Evolutionary conservation across 2,113 vertebrate genomes (phyloP), one percentile per base, ranked within the genome.

Genomic region (Prietella phreatophila): DNA sequence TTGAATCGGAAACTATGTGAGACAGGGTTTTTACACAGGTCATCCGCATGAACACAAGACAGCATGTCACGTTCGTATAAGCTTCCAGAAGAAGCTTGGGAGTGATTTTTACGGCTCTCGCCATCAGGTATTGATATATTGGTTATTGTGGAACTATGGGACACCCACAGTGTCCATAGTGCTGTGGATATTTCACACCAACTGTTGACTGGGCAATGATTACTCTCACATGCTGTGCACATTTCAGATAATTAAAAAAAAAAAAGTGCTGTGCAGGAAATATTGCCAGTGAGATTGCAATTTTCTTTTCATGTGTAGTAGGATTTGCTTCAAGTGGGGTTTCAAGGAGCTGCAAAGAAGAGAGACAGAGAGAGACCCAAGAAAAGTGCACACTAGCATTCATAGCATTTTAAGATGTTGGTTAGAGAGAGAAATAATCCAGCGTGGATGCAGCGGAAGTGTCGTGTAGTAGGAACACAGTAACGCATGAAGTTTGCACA

Each of bases 401-500:
- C 3, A 15, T 25, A 25, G 61, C 61, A 63, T 63, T 63, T 27
- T 2, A 25, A 56, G 15, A 27, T 9, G 2, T 19, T 17, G 17
- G 55, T 56, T 55, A 25, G 4, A 61, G 6, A n/a, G 1, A 65
- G 13, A 65, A 65, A 36, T 2, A 36, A 27, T 14, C 50, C 15
- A 50, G 22, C 5, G 73, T 17, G 30, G 67, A 7, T 20, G 30
- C n/a, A 69, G 14, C 5, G 47, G 25, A 83, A 36, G 73, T 17
- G 67, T 42, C 10, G 30, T n/a, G 73, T 11, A 85, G 27, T 2
- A 27, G 15, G n/a, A 56, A 42, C 8, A 30, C 7, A 50, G 75
- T 17, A 14, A 4, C 36, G 73, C 81, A 61, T 79, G 30, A 89
- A 89, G 60, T 81, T 81, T 86, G 78, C 84, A 33, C 20, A 78